Evolutionary conservation across 2,888 invertebrate species (phyloP).

Genomic region (Trichacis sp.): DNA sequence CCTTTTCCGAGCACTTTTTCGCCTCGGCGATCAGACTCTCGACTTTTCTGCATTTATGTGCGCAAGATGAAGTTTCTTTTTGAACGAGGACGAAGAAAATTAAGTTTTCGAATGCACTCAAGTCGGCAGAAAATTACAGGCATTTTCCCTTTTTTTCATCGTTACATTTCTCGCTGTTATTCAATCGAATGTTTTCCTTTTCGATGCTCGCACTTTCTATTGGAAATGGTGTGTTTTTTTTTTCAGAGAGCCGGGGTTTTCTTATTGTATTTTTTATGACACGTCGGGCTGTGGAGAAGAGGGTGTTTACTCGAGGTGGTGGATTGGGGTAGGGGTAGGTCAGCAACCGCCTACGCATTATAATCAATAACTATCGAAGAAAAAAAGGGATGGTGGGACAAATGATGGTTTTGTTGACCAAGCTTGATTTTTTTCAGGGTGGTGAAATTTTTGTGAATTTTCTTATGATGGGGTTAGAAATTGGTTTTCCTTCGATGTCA

Average conservation of each 20-base stretch:
- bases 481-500: too few relatives aligned
- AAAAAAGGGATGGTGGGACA: background rate
- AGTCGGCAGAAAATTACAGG: too few relatives aligned
- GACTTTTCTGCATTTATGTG: background rate
- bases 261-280: too few relatives aligned
- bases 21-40: constrained; percentile 6
- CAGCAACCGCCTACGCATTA: constrained; percentile 58
- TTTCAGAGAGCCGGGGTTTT: constrained; percentile 43
- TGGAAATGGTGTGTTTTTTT: background rate
- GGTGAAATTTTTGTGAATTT: too few relatives aligned
- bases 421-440: too few relatives aligned
- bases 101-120: too few relatives aligned
- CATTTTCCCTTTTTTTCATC: too few relatives aligned
- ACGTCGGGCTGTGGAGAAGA: constrained; percentile 57
- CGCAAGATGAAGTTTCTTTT: constrained; percentile 6
- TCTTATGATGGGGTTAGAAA: too few relatives aligned
- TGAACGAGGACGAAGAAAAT: background rate
- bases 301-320: constrained; percentile 45
- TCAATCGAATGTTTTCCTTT: too few relatives aligned
- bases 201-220: background rate
- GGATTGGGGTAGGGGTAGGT: constrained; percentile 60
- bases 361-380: constrained; percentile 26
- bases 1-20: constrained; percentile 17
- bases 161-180: too few relatives aligned
- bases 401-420: too few relatives aligned